Base-by-base conservation (phyloP, 2,113 vertebrate species). In the Grammomys dolichurus region DNA sequence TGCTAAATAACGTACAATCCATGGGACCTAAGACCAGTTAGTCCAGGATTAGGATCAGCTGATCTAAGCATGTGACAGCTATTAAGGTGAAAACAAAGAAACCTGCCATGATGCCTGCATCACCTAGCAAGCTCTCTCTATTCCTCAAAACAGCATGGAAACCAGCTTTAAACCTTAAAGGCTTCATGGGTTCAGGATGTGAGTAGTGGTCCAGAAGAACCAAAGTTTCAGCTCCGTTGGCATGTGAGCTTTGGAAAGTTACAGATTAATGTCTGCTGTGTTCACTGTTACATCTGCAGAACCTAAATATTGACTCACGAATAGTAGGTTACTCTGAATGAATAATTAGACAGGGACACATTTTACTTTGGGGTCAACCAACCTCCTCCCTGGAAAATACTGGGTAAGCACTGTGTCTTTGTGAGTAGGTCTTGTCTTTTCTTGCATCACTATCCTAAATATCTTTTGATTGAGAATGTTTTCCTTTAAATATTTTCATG, bases 401-500 rank as follows among this genome's bases (percentile, higher is more conserved):
- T 78, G 11, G 24, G 46, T 67, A 84, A 75, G 1, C 4, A 87
- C 36, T 70, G 12, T 70, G 51, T 36, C 70, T 43, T 69, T 85
- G 65, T 69, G 31, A 43, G 6, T 89, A 82, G 4, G 0, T 54
- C 70, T 91, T 46, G 89, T 95, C 85, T 80, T 48, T 77, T 13
- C n/a, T 58, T 73, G 54, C 1, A 22, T 54, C 89, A 58, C 40
- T 85, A 7, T 26, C 1, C 16, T 51, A 43, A 12, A 20, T 51
- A 2, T 91, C 6, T 88, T 95, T 22, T 51, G n/a, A 95, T 33
- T 89, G 40, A 81, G 28, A 56, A 63, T 31, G 63, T 40, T 91
- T 14, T 31, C 51, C 1, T 91, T 91, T 33, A 90, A 89, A 46
- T 89, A 81, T 48, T 89, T 93, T 89, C 48, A 86, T 76, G 81